Conservation (phyloP, 2,888 invertebrate species). For the Monopis laevigella region DNA sequence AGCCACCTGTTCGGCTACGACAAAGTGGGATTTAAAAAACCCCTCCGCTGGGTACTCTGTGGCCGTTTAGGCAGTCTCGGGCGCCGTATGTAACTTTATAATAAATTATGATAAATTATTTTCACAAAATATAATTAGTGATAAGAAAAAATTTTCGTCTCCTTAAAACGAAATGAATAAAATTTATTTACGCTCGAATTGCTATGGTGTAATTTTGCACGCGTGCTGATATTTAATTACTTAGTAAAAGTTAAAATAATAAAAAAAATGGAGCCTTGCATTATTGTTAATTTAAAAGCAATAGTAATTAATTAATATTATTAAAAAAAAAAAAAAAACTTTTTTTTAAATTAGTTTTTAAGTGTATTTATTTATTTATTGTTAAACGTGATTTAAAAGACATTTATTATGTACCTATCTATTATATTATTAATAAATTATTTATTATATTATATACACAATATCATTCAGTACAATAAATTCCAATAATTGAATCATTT, state of each 20-base stretch:
- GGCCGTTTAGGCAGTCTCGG: no score
- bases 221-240: slow-evolving; percentile 36
- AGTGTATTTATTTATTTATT: no score
- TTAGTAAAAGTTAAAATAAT: neutral
- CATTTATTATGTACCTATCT: no score
- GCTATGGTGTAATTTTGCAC: slow-evolving; percentile 59
- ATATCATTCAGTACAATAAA: no score
- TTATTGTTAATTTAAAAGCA: slow-evolving; percentile 4
- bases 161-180: slow-evolving; percentile 35
- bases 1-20: no score
- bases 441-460: no score
- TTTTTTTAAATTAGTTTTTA: neutral
- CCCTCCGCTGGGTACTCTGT: no score
- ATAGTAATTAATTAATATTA: neutral
- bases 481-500: no score
- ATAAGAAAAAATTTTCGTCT: slow-evolving; percentile 49
- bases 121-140: slow-evolving; percentile 28
- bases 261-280: neutral
- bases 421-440: no score
- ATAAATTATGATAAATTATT: slow-evolving; percentile 29
- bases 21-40: no score
- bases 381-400: no score
- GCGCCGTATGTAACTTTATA: no score
- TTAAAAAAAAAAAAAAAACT: slow-evolving; percentile 1
- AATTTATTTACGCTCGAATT: slow-evolving; percentile 50